Conservation (phyloP, 2,797 vertebrate genomes). For the Harpagifer antarcticus region DNA sequence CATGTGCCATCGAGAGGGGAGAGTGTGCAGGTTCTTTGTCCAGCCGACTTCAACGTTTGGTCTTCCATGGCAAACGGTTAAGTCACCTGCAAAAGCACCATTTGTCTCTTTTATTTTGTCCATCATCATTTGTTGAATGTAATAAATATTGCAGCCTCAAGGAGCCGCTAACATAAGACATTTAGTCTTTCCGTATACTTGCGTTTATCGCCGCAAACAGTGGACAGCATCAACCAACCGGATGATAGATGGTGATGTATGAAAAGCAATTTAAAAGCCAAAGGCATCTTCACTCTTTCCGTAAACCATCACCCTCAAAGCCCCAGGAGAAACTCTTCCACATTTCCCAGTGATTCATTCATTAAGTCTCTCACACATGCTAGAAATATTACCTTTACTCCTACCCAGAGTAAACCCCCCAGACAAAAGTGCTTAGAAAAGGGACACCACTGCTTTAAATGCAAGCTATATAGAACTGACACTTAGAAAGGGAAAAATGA, state of each 20-base stretch:
- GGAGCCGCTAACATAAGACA: not conserved
- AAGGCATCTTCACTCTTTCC: not conserved
- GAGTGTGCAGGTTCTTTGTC: not conserved
- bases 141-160: not conserved
- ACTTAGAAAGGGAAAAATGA: constrained; percentile 14
- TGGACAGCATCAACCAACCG: not conserved
- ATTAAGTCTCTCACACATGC: constrained; percentile 10
- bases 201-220: not conserved
- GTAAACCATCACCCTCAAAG: constrained; percentile 16
- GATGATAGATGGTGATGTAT: constrained; percentile 3
- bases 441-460: not conserved
- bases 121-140: not conserved
- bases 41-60: not conserved
- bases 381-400: constrained; percentile 16
- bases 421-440: constrained; percentile 54
- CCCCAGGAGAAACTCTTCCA: constrained; percentile 5
- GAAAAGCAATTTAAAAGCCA: constrained; percentile 4
- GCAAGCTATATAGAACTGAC: constrained; percentile 38
- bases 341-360: constrained; percentile 19
- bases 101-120: not conserved
- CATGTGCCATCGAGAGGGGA: not conserved
- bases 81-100: not conserved
- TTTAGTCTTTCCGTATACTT: not conserved
- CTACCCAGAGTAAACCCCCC: not conserved
- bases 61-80: not conserved